Evolutionary conservation across 2,888 invertebrate genomes (phyloP).

Genomic region (Cheilosia pagana): DNA sequence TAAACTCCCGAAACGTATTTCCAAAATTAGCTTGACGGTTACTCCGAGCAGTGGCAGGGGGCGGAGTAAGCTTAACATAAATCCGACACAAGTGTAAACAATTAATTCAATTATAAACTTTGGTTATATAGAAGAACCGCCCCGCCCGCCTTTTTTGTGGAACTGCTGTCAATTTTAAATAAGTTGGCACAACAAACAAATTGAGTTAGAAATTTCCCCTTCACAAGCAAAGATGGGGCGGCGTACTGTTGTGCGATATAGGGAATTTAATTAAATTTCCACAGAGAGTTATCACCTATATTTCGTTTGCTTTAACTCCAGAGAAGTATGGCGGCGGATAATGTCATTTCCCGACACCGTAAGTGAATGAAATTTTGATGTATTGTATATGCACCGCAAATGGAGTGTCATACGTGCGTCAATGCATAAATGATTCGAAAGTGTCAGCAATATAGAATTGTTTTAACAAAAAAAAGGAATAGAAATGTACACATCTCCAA

Average conservation of each 20-base stretch:
- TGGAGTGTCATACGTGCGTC: background rate
- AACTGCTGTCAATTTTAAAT: conserved; percentile 26
- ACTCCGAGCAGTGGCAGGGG: background rate
- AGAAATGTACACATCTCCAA: conserved; percentile 8
- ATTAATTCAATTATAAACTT: conserved; percentile 66
- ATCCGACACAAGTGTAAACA: conserved; percentile 56
- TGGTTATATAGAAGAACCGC: conserved; percentile 28
- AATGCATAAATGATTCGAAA: conserved; percentile 10
- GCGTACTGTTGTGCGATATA: conserved; percentile 8
- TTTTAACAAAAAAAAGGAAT: background rate
- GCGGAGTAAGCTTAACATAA: conserved; percentile 14
- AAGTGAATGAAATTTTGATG: conserved; percentile 10
- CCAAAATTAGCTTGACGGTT: background rate
- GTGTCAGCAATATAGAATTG: background rate
- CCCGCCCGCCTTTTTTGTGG: background rate
- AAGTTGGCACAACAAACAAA: conserved; percentile 43
- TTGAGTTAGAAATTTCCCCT: conserved; percentile 33
- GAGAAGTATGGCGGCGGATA: conserved; percentile 5
- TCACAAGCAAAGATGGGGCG: conserved; percentile 9
- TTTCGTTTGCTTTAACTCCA: background rate
- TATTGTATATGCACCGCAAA: background rate
- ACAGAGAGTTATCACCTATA: conserved; percentile 12
- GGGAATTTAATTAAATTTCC: conserved; percentile 68
- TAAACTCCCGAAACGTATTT: background rate
- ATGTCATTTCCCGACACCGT: conserved; percentile 7